These are phyloP conservation scores for Orchesella cincta DNA, from an alignment of 1,140 invertebrate genomes.

Conservation along the genomic window DNA sequence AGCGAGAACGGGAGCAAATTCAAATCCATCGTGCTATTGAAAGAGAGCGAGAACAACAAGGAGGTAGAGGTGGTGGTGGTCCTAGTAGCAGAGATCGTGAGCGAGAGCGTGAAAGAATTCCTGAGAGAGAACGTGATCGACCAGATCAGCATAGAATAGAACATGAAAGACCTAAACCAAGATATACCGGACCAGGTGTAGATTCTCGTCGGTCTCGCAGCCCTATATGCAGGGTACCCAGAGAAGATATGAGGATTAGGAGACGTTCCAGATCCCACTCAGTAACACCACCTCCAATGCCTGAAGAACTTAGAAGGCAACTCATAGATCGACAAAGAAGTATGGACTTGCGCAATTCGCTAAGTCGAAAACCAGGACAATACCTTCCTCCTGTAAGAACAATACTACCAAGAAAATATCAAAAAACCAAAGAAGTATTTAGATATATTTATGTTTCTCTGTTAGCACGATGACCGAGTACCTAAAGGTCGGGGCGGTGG, in stretches of 20 bases:
- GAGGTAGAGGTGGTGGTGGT: background rate
- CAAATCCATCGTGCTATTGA: background rate
- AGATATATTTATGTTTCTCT: background rate
- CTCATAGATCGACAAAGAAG: slow-evolving; percentile 37
- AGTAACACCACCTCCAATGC: slow-evolving; percentile 40
- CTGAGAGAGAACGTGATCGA: slow-evolving; percentile 24
- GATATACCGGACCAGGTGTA: background rate
- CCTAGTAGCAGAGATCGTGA: background rate
- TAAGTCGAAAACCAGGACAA: slow-evolving; percentile 32
- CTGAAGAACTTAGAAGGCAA: slow-evolving; percentile 31
- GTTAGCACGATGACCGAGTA: background rate
- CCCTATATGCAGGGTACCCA: slow-evolving; percentile 3
- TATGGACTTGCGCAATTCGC: slow-evolving; percentile 34
- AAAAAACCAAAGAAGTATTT: background rate
- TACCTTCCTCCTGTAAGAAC: background rate
- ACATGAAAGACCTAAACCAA: too few species aligned
- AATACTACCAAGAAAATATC: too few species aligned
- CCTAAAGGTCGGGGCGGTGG: background rate
- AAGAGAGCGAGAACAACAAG: background rate
- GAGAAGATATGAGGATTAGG: slow-evolving; percentile 4
- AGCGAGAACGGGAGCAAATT: slow-evolving; percentile 23
- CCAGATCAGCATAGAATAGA: background rate
- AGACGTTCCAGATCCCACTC: slow-evolving; percentile 36
- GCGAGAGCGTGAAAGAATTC: background rate
- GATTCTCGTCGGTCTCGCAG: slow-evolving; percentile 14